Percentiles rank a stretch among this genome's conserved stretches.
Conservation (phyloP, 2,113 vertebrate genomes). For the Oreotrochilus melanogaster region DNA sequence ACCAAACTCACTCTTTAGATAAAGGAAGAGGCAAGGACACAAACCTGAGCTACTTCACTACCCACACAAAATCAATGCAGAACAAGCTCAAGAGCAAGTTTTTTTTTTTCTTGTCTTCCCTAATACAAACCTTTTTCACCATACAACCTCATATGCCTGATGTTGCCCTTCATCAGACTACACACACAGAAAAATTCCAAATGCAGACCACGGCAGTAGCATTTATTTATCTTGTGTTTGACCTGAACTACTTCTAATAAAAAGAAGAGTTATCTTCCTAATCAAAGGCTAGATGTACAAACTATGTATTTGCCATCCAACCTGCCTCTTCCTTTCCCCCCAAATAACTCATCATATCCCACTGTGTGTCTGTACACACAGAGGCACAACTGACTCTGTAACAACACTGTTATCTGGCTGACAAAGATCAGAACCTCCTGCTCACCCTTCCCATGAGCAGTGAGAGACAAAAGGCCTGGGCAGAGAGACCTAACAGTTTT, state of each 20-base stretch:
- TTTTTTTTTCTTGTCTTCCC: not conserved
- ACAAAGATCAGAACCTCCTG: not conserved
- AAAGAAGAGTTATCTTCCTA: not conserved
- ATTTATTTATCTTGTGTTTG: not conserved
- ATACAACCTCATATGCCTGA: not conserved
- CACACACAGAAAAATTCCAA: not conserved
- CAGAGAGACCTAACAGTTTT: not conserved
- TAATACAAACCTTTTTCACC: not conserved
- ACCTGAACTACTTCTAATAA: not conserved
- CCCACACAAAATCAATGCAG: not conserved
- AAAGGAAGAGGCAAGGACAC: not conserved
- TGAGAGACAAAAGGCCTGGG: not conserved
- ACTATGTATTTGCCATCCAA: not conserved
- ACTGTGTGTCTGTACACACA: accelerated
- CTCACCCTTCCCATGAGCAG: not conserved
- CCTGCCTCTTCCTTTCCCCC: not conserved
- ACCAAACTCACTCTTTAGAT: not conserved
- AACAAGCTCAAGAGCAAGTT: not conserved
- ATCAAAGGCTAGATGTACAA: not conserved
- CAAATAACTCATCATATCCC: not conserved
- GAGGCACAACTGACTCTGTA: not conserved
- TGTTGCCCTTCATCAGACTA: not conserved
- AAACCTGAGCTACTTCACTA: not conserved
- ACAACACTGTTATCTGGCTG: not conserved
- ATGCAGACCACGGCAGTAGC: not conserved